Percentiles rank a stretch among this genome's conserved stretches.
Evolutionary conservation across 2,113 vertebrate species (phyloP).

Genomic region (Dasyurus viverrinus): DNA sequence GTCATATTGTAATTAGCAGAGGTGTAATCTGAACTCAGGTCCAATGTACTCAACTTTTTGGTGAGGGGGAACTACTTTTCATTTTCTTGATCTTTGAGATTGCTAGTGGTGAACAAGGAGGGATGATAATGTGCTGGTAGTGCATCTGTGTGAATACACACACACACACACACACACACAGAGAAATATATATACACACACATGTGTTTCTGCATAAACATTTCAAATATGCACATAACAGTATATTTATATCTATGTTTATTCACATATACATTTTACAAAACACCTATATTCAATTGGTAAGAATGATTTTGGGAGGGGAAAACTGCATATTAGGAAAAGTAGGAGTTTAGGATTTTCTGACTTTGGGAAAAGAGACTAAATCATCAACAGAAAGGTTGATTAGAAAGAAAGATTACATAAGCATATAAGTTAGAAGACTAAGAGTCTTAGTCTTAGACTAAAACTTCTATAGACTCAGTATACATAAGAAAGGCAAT

Average conservation of each 20-base stretch:
- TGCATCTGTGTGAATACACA: no score
- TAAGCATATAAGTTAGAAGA: neutral
- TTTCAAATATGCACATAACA: neutral
- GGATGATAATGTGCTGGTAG: neutral
- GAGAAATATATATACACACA: no score
- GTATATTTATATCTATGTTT: neutral
- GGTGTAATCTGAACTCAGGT: no score
- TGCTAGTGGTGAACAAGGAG: neutral
- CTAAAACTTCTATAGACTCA: no score
- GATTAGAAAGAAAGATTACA: neutral
- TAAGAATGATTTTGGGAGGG: neutral
- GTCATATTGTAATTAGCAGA: no score
- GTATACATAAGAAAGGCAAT: no score
- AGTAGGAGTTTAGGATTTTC: conserved; percentile 9
- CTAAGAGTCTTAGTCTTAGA: no score
- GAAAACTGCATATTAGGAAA: neutral
- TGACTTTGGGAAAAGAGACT: neutral
- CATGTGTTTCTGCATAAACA: neutral
- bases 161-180: no score
- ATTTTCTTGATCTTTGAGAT: neutral
- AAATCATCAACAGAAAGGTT: neutral
- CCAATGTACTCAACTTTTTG: no score
- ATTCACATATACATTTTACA: neutral
- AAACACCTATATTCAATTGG: neutral
- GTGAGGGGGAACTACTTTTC: no score